phyloP scores from a whole-genome alignment of 2,797 vertebrate genomes.

The Gambusia yucatana region DNA sequence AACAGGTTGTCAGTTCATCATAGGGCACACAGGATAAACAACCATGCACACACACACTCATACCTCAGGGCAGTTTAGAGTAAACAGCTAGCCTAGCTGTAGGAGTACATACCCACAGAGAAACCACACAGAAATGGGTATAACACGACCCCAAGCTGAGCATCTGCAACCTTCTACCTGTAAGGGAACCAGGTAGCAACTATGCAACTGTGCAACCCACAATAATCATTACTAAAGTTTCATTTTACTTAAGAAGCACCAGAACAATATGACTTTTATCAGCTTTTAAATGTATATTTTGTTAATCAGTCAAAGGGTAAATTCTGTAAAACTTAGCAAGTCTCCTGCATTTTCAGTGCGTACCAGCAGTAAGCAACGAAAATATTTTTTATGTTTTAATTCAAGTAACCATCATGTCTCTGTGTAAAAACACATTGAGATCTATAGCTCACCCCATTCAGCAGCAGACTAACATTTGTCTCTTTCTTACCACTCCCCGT shows the following conservation, averaged over 20 bases:
- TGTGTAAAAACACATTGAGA: neutral
- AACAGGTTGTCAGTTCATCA: neutral
- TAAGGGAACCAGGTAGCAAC: neutral
- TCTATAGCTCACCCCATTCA: neutral
- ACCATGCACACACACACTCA: neutral
- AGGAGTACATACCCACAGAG: neutral
- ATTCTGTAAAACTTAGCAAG: neutral
- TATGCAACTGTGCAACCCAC: neutral
- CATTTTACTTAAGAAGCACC: neutral
- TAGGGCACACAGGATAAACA: neutral
- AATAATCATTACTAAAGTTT: neutral
- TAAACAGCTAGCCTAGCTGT: neutral
- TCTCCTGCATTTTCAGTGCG: neutral
- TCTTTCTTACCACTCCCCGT: constrained; percentile 36
- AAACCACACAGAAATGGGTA: neutral
- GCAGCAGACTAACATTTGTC: neutral
- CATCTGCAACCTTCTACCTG: neutral
- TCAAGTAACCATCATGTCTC: neutral
- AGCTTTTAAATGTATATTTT: neutral
- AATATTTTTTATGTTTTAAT: neutral
- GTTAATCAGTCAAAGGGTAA: neutral
- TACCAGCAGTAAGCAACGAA: neutral
- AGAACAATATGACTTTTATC: neutral
- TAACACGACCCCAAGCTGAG: neutral
- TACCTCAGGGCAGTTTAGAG: neutral